These are phyloP conservation scores for Sturnira hondurensis DNA, from an alignment of 2,113 vertebrate genomes.

Conservation along the genomic window DNA sequence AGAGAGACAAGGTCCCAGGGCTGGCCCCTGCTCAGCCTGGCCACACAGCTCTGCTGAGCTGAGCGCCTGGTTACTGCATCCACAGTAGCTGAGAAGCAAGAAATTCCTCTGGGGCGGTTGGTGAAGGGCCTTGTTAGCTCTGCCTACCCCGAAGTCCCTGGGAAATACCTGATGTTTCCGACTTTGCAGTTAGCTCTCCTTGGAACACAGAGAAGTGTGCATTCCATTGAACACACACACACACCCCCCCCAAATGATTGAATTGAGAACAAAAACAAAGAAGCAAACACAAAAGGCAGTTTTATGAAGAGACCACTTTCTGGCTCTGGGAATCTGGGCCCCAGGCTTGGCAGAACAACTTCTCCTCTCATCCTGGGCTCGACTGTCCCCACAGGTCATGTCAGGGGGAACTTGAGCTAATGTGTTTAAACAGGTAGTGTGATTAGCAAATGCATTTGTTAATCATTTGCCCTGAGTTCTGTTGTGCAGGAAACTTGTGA, in stretches of 20 bases:
- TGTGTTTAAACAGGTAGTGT: slow-evolving; percentile 54
- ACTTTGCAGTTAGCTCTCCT: background rate
- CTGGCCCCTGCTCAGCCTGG: background rate
- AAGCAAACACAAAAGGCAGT: background rate
- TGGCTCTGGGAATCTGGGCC: slow-evolving; percentile 7
- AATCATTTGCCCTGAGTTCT: slow-evolving; percentile 37
- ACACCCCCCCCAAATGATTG: background rate
- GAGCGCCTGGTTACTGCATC: background rate
- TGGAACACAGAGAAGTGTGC: background rate
- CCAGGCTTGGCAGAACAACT: slow-evolving; percentile 1
- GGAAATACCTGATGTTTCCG: background rate
- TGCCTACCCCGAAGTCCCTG: background rate
- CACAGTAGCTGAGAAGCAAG: background rate
- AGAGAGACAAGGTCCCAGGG: background rate
- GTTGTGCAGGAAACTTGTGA: slow-evolving; percentile 39
- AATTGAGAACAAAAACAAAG: background rate
- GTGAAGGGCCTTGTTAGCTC: background rate
- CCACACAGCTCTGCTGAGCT: background rate
- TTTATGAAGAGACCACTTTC: background rate
- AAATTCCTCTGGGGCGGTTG: background rate
- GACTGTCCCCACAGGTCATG: background rate
- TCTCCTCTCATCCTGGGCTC: background rate
- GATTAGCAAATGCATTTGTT: slow-evolving; percentile 53
- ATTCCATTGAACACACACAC: background rate
- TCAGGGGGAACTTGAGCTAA: slow-evolving; percentile 12